phyloP scores from a whole-genome alignment of 2,888 invertebrate species.

The Cephalotes varians region DNA sequence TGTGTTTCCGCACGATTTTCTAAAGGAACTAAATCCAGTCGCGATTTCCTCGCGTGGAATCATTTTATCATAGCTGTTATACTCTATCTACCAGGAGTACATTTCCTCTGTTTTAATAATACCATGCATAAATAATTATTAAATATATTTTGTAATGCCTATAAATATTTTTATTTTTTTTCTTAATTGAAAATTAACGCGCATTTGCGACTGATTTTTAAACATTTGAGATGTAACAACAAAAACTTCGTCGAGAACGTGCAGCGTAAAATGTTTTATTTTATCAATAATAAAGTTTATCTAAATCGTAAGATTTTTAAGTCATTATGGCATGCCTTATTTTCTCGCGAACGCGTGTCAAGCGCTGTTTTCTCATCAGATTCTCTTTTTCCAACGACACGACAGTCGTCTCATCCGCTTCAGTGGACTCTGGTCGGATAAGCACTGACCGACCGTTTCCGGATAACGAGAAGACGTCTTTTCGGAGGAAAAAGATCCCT shows the following conservation, averaged over 20 bases:
- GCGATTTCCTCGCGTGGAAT: conserved; percentile 18
- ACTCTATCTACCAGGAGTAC: background rate
- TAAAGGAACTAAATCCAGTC: conserved; percentile 21
- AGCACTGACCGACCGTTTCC: conserved; percentile 77
- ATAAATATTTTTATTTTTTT: background rate
- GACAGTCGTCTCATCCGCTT: conserved; percentile 65
- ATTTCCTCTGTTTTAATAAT: background rate
- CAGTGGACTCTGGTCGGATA: conserved; percentile 69
- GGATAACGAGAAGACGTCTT: conserved; percentile 73
- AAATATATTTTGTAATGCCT: background rate
- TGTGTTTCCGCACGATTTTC: conserved; percentile 53
- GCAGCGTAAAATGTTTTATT: background rate
- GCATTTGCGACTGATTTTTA: background rate
- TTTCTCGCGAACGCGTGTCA: conserved; percentile 42
- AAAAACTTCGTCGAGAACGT: background rate
- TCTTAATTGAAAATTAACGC: background rate
- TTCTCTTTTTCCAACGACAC: conserved; percentile 68
- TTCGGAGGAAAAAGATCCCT: conserved; percentile 64
- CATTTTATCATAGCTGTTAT: background rate
- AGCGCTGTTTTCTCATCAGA: conserved; percentile 56
- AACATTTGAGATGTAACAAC: background rate
- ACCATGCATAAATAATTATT: background rate
- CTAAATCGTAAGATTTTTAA: background rate
- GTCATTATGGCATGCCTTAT: conserved; percentile 42
- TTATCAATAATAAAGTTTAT: background rate